Base-by-base conservation (phyloP, 2,888 invertebrate genomes). In the Drosophila formosana region DNA sequence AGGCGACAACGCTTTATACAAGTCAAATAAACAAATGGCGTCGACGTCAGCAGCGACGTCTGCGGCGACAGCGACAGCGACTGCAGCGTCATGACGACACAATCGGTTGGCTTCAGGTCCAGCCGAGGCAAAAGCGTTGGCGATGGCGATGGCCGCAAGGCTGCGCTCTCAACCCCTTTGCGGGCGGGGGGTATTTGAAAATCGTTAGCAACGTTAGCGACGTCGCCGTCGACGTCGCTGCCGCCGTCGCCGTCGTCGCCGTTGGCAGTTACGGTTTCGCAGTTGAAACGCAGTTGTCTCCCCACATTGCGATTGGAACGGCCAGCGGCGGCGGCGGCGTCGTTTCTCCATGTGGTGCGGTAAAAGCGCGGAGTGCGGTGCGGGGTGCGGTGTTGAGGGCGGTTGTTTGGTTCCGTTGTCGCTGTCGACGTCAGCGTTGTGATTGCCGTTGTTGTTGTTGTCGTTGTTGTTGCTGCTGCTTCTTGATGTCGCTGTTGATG, bases 161-260 rank as follows among this genome's bases (percentile, higher is more conserved):
- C 32, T 32, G 32, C 32, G 18, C 32, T 34, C 37, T 4, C 37
- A 11, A 37, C 37, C 37, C 11, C 37, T 37, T 34, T 11, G 9
- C 25, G 18, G 2, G 18, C 18, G 43, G 52, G 58, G 58, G 50
- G 53, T 82, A 82, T 79, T 85, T 78, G 76, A 76, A 84, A 82
- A 87, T 81, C 82, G 82, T 82, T 87, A 82, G 82, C 82, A 78
- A 83, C 78, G 82, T 78, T 72, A 46, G 49, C 67, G n/a, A 37
- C 52, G 23, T 13, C 47, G 37, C 32, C 56, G 25, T 3, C 32
- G 8, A 0, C 45, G 37, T 26, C 63, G 18, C 5, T 26, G 11
- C 13, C 32, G 28, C 6, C 37, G 26, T 30, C 34, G 23, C 5
- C 34, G 28, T 65, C 34, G 28, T 65, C 74, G 61, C 66, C 49